Percentiles rank a stretch among this genome's conserved stretches.
These are phyloP conservation scores for Platerodrilus igneus DNA, from an alignment of 2,888 invertebrate species.

Conservation along the genomic window DNA sequence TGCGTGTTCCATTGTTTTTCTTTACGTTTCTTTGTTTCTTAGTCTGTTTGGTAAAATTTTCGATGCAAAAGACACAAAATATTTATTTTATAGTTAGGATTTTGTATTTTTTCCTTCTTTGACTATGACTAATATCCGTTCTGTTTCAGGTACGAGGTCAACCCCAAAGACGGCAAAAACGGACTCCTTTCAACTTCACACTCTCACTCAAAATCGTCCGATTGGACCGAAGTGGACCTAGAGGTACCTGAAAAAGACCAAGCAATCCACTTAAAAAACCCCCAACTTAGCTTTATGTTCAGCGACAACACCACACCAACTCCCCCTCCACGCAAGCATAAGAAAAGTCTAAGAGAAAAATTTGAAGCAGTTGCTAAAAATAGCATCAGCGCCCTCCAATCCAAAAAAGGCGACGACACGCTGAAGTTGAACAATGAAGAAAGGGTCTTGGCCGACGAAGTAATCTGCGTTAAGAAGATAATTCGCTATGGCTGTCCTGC, in stretches of 20 bases:
- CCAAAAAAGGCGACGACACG: slow-evolving; percentile 28
- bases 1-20: too few species aligned
- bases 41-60: too few species aligned
- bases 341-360: slow-evolving; percentile 40
- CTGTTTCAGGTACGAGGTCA: slow-evolving; percentile 33
- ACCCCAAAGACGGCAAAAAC: slow-evolving; percentile 23
- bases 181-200: slow-evolving; percentile 14
- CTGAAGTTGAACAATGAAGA: slow-evolving; percentile 14
- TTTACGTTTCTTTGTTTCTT: too few species aligned
- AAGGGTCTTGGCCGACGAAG: slow-evolving; percentile 40
- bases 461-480: slow-evolving; percentile 42
- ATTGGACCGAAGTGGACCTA: slow-evolving; percentile 54
- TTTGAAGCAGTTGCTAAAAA: slow-evolving; percentile 42
- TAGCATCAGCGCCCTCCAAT: slow-evolving; percentile 39
- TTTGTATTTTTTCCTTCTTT: too few species aligned
- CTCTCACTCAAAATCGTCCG: slow-evolving; percentile 41
- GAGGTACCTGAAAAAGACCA: slow-evolving; percentile 48
- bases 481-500: slow-evolving; percentile 45
- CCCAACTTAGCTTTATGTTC: slow-evolving; percentile 41
- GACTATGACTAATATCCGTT: too few species aligned
- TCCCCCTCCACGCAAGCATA: slow-evolving; percentile 45
- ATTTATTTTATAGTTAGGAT: too few species aligned
- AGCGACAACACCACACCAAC: slow-evolving; percentile 41
- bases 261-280: slow-evolving; percentile 38
- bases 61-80: too few species aligned